These are phyloP conservation scores for Siderastrea siderea DNA, from an alignment of 92 coral and sea anemone genomes.

Conservation along the genomic window DNA sequence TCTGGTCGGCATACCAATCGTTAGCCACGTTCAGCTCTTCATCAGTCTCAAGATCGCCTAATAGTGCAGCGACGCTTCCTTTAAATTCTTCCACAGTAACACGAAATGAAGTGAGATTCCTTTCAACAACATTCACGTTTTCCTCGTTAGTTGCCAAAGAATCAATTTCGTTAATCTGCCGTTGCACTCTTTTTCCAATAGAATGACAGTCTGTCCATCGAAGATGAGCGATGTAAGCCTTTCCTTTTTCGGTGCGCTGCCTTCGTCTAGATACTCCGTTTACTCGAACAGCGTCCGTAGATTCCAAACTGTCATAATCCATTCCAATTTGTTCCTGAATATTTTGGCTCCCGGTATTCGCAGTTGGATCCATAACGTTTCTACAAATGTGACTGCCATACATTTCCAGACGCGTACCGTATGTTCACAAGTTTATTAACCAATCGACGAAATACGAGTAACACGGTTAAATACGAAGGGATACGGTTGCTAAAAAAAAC, in stretches of 20 bases:
- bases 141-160: not conserved
- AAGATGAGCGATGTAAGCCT: not conserved
- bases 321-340: not conserved
- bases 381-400: too few relatives aligned
- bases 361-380: not conserved
- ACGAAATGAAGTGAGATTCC: not conserved
- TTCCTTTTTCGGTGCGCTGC: not conserved
- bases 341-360: not conserved
- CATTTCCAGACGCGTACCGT: too few relatives aligned
- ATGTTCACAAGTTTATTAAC: not conserved
- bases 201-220: constrained; percentile 6
- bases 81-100: constrained; percentile 4
- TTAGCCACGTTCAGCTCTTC: not conserved
- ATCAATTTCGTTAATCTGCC: not conserved
- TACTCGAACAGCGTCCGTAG: not conserved
- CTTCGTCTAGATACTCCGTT: not conserved
- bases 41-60: not conserved
- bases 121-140: constrained; percentile 7
- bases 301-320: not conserved
- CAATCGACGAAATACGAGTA: not conserved
- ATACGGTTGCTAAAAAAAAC: too few relatives aligned
- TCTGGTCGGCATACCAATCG: too few relatives aligned
- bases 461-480: too few relatives aligned
- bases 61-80: not conserved
- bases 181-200: not conserved